Percentiles rank a stretch among this genome's conserved stretches.
These are phyloP conservation scores for Oxyruncus cristatus DNA, from an alignment of 2,113 vertebrate genomes.

Conservation along the genomic window DNA sequence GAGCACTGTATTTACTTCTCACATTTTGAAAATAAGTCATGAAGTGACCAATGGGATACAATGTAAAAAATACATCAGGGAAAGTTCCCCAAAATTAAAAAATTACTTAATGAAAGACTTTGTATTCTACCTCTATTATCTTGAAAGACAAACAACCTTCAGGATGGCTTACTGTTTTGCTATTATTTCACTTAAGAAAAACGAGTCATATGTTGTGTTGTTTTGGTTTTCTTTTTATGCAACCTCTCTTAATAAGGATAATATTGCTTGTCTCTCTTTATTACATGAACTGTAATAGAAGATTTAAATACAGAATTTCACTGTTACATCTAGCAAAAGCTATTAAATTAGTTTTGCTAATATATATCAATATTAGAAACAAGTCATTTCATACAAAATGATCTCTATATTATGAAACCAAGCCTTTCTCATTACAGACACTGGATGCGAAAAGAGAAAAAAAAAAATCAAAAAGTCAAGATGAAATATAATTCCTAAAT, in stretches of 20 bases:
- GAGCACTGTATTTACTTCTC: not conserved
- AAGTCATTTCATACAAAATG: not conserved
- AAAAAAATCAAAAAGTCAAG: not conserved
- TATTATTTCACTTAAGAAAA: not conserved
- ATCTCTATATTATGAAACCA: not conserved
- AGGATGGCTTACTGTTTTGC: not conserved
- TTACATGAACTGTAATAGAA: not conserved
- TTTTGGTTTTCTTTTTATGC: not conserved
- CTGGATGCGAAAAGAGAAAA: not conserved
- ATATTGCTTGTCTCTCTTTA: not conserved
- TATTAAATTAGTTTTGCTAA: not conserved
- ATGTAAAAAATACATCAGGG: not conserved
- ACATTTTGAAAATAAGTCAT: not conserved
- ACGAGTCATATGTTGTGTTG: not conserved
- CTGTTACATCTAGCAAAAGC: not conserved
- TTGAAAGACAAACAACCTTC: not conserved
- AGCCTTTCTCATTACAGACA: not conserved
- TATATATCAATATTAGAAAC: not conserved
- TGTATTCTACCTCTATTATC: not conserved
- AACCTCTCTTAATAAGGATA: not conserved
- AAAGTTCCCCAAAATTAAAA: not conserved
- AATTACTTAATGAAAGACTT: not conserved
- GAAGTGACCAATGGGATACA: not conserved
- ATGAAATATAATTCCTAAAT: not conserved
- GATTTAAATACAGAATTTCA: not conserved